Evolutionary conservation across 2,113 vertebrate species (phyloP).

Genomic region (Bos javanicus): DNA sequence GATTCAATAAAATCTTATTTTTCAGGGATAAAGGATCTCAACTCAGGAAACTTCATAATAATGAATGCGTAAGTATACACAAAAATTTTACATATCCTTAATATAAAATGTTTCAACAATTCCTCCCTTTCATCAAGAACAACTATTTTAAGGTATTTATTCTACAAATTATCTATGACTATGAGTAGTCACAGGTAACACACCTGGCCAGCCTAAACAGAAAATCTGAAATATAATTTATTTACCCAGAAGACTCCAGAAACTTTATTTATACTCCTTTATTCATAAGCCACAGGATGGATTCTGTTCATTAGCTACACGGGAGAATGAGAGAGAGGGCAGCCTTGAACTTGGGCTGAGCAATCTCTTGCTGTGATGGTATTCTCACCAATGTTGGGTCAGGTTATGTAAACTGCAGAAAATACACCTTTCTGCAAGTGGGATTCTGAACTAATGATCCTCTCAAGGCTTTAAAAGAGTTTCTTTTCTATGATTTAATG

Average conservation of each 20-base stretch:
- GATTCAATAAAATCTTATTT: background rate
- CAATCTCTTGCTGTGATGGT: background rate
- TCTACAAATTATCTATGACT: background rate
- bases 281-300: background rate
- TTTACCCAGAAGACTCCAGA: background rate
- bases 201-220: background rate
- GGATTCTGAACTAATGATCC: background rate
- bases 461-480: background rate
- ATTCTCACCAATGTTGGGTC: background rate
- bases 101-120: background rate
- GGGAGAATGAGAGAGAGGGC: background rate
- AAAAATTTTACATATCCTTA: background rate
- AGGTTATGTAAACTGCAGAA: background rate
- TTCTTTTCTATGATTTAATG: background rate
- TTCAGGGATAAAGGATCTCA: background rate
- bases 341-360: background rate
- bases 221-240: background rate
- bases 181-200: background rate
- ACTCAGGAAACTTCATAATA: conserved; percentile 49
- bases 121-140: background rate
- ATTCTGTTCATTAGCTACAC: background rate
- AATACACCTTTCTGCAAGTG: background rate
- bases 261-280: background rate
- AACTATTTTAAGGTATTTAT: background rate
- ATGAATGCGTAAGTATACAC: conserved; percentile 24